phyloP scores from a whole-genome alignment of 2,113 vertebrate genomes.

The Trinectes maculatus region DNA sequence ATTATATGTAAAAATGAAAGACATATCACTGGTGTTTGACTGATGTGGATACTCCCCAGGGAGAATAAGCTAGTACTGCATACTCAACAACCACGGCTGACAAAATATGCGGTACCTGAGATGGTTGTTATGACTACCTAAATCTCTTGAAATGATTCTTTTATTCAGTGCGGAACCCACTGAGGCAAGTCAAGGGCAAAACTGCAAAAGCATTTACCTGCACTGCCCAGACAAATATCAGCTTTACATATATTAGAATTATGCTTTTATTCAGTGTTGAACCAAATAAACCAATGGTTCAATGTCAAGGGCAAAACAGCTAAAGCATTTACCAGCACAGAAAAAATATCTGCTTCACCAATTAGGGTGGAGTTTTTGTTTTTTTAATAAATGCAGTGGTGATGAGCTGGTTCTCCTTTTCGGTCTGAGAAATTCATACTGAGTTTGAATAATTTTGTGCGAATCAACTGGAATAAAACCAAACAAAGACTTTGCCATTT shows the following conservation, averaged over 20 bases:
- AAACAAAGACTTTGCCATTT: background rate
- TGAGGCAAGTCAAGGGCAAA: constrained; percentile 75
- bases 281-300: constrained; percentile 68
- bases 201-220: constrained; percentile 52
- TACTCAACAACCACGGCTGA: constrained; percentile 74
- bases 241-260: constrained; percentile 68
- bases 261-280: constrained; percentile 74
- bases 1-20: constrained; percentile 78
- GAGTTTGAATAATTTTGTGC: constrained; percentile 35
- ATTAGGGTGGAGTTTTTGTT: constrained; percentile 41
- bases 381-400: constrained; percentile 53
- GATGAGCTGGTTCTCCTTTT: constrained; percentile 41
- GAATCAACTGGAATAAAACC: background rate
- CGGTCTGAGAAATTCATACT: constrained; percentile 28
- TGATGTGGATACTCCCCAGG: constrained; percentile 77
- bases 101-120: constrained; percentile 60
- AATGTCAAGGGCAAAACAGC: constrained; percentile 74
- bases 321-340: constrained; percentile 48
- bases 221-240: constrained; percentile 58
- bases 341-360: constrained; percentile 56
- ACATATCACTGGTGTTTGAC: constrained; percentile 76
- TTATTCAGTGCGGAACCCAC: constrained; percentile 72
- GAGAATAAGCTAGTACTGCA: constrained; percentile 79
- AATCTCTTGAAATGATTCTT: constrained; percentile 79
- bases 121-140: constrained; percentile 78